These are phyloP conservation scores for Cremastinae sp. DNA, from an alignment of 2,888 invertebrate genomes.

Conservation along the genomic window DNA sequence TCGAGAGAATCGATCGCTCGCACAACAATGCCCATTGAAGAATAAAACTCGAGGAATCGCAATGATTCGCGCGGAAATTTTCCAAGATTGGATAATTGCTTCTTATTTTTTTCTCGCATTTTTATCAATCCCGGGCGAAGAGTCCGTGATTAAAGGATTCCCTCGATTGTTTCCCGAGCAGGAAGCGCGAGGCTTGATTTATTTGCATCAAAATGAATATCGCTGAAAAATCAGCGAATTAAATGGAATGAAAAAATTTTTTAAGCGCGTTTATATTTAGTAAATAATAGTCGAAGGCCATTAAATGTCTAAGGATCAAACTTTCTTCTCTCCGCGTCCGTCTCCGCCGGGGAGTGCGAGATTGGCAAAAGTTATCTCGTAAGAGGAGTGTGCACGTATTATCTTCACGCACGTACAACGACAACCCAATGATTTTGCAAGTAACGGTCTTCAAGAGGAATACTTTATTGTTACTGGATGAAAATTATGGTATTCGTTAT, in stretches of 20 bases:
- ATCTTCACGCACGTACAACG: conserved; percentile 26
- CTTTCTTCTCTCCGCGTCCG: too few relatives aligned
- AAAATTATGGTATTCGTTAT: conserved; percentile 59
- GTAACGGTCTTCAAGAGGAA: conserved; percentile 37
- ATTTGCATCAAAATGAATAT: background rate
- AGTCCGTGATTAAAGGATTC: conserved; percentile 45
- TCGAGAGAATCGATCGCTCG: conserved; percentile 30
- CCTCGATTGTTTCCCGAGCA: conserved; percentile 62
- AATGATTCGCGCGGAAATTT: conserved; percentile 56
- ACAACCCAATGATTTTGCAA: conserved; percentile 37
- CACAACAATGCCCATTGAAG: conserved; percentile 62
- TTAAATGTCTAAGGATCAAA: too few relatives aligned
- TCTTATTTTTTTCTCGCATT: background rate
- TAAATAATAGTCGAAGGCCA: too few relatives aligned
- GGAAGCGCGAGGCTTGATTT: conserved; percentile 7
- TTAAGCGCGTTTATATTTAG: too few relatives aligned
- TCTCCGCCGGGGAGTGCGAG: too few relatives aligned
- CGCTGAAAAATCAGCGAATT: conserved; percentile 58
- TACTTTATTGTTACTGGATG: conserved; percentile 58
- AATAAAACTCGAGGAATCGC: conserved; percentile 12
- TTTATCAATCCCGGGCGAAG: conserved; percentile 48
- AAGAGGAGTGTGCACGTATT: conserved; percentile 28
- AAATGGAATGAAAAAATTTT: conserved; percentile 63
- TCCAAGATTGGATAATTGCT: conserved; percentile 60
- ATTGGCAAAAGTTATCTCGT: background rate